Evolutionary conservation across 2,888 invertebrate species (phyloP).

Genomic region (Eupithecia subumbrata): DNA sequence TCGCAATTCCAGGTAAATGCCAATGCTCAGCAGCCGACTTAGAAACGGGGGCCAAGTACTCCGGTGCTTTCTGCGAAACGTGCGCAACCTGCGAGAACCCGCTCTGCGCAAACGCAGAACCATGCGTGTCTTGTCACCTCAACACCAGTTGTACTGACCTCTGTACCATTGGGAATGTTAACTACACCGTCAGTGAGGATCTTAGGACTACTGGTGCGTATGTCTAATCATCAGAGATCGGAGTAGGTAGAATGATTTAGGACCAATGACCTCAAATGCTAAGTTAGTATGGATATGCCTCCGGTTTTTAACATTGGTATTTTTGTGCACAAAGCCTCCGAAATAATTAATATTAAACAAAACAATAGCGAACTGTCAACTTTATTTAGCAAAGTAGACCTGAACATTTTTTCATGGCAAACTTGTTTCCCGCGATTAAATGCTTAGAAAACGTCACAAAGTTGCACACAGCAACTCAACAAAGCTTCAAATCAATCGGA

Average conservation of each 20-base stretch:
- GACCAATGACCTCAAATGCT: no score
- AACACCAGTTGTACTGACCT: slow-evolving; percentile 64
- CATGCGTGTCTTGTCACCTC: slow-evolving; percentile 72
- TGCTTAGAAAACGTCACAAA: no score
- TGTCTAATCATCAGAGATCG: neutral
- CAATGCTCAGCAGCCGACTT: slow-evolving; percentile 60
- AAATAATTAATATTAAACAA: no score
- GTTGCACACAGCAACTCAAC: no score
- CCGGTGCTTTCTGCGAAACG: slow-evolving; percentile 81
- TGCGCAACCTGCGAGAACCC: slow-evolving; percentile 79
- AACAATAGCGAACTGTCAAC: no score
- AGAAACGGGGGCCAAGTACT: slow-evolving; percentile 61
- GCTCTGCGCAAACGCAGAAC: slow-evolving; percentile 78
- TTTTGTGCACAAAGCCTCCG: no score
- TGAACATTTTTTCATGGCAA: no score
- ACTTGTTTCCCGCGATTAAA: no score
- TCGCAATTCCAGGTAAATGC: slow-evolving; percentile 65
- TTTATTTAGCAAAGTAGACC: no score
- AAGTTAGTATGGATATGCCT: no score
- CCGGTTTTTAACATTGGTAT: no score
- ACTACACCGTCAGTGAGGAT: slow-evolving; percentile 69
- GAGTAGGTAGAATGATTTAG: neutral
- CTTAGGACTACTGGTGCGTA: slow-evolving; percentile 49
- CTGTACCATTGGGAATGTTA: slow-evolving; percentile 64
- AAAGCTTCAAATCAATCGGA: no score